These are phyloP conservation scores for Pelvicachromis taeniatus DNA, from an alignment of 2,113 vertebrate genomes.

Conservation along the genomic window DNA sequence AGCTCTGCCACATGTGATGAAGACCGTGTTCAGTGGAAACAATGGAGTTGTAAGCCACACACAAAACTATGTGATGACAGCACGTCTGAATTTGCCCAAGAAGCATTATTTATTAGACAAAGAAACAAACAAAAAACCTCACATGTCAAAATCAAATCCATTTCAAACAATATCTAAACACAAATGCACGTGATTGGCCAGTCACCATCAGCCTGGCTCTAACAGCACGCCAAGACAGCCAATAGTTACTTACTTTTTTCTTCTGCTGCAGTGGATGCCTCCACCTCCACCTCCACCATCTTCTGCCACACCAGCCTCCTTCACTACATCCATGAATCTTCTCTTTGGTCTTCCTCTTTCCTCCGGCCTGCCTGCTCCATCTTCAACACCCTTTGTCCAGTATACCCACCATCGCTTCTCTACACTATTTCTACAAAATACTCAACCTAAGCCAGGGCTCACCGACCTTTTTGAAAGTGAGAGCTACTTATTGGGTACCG, in stretches of 20 bases:
- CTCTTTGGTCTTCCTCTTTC: neutral
- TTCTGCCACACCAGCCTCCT: neutral
- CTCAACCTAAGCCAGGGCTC: neutral
- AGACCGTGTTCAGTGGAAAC: neutral
- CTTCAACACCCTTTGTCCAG: neutral
- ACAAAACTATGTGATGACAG: neutral
- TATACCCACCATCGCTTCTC: neutral
- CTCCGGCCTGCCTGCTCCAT: neutral
- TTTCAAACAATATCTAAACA: neutral
- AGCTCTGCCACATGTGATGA: neutral
- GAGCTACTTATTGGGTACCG: too few species aligned
- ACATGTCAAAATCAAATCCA: neutral
- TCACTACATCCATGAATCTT: neutral
- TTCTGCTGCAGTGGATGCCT: neutral
- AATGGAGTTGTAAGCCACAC: neutral
- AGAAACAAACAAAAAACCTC: neutral
- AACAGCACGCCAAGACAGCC: neutral
- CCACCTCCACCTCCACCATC: neutral
- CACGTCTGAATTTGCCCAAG: neutral
- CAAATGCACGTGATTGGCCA: rapidly evolving
- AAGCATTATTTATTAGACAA: neutral
- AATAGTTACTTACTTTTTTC: neutral
- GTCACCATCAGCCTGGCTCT: neutral
- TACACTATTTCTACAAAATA: neutral
- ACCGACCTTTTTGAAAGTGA: too few species aligned